These are phyloP conservation scores for Pseudopodoces humilis DNA, from an alignment of 2,113 vertebrate species.

Conservation along the genomic window DNA sequence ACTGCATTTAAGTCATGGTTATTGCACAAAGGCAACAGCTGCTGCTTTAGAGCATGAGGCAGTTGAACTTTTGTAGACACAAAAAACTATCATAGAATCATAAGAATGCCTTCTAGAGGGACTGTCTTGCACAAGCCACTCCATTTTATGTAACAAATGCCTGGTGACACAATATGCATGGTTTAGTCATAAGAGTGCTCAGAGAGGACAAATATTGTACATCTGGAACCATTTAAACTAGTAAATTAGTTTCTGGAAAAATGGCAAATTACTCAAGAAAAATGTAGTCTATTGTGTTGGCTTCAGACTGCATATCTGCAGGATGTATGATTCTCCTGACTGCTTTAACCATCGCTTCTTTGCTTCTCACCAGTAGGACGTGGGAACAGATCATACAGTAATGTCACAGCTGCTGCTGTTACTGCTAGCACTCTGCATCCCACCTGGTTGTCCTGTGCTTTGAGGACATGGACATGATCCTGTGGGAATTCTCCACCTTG, in stretches of 20 bases:
- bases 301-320: neutral
- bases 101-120: conserved; percentile 30
- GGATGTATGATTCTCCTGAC: neutral
- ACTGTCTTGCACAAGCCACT: conserved; percentile 33
- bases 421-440: neutral
- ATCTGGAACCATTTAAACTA: conserved; percentile 34
- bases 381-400: neutral
- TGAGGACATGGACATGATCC: neutral
- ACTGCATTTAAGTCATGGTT: neutral
- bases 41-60: neutral
- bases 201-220: neutral
- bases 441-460: neutral
- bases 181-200: conserved; percentile 17
- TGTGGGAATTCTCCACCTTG: neutral
- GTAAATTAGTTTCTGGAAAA: conserved; percentile 38
- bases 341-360: neutral
- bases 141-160: conserved; percentile 26
- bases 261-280: neutral
- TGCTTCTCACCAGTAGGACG: neutral
- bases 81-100: neutral
- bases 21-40: neutral
- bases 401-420: neutral
- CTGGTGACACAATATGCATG: conserved; percentile 32
- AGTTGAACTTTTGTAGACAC: neutral
- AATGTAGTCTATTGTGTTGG: neutral